Evolutionary conservation across 2,888 invertebrate genomes (phyloP).

Genomic region (Helleia helle): DNA sequence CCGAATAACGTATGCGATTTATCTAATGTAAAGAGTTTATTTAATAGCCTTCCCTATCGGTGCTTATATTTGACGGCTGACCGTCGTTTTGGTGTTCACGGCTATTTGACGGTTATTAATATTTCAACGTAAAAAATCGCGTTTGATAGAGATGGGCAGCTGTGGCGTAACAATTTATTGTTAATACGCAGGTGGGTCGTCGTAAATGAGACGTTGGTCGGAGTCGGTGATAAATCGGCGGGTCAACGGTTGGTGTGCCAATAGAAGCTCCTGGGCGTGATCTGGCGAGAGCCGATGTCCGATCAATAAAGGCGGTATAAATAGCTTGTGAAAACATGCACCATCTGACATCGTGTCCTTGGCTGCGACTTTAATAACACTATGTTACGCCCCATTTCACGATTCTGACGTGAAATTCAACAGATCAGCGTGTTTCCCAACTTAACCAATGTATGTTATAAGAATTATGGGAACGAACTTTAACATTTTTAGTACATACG

Average conservation of each 20-base stretch:
- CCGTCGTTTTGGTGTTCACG: slow-evolving; percentile 55
- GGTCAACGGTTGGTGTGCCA: slow-evolving; percentile 49
- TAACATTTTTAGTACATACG: too few species aligned
- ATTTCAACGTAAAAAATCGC: slow-evolving; percentile 55
- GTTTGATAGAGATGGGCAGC: slow-evolving; percentile 55
- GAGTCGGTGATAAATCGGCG: slow-evolving; percentile 34
- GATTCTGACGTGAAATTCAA: slow-evolving; percentile 39
- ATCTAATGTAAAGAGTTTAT: slow-evolving; percentile 73
- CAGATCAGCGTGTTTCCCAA: too few species aligned
- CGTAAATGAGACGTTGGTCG: slow-evolving; percentile 29
- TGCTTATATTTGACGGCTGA: slow-evolving; percentile 59
- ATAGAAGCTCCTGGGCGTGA: slow-evolving; percentile 52
- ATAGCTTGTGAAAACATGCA: slow-evolving; percentile 32
- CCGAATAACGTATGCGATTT: slow-evolving; percentile 68
- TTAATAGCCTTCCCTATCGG: slow-evolving; percentile 66
- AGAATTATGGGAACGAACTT: too few species aligned
- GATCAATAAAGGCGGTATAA: slow-evolving; percentile 48
- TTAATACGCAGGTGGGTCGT: slow-evolving; percentile 38
- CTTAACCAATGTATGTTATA: too few species aligned
- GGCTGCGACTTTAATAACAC: too few species aligned
- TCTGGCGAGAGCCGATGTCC: slow-evolving; percentile 44
- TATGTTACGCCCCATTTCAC: too few species aligned
- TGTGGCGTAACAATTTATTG: slow-evolving; percentile 51
- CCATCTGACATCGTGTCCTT: slow-evolving; percentile 41
- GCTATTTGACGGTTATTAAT: slow-evolving; percentile 64